phyloP scores from a whole-genome alignment of 2,888 invertebrate species.

The Invenusta paracnida region DNA sequence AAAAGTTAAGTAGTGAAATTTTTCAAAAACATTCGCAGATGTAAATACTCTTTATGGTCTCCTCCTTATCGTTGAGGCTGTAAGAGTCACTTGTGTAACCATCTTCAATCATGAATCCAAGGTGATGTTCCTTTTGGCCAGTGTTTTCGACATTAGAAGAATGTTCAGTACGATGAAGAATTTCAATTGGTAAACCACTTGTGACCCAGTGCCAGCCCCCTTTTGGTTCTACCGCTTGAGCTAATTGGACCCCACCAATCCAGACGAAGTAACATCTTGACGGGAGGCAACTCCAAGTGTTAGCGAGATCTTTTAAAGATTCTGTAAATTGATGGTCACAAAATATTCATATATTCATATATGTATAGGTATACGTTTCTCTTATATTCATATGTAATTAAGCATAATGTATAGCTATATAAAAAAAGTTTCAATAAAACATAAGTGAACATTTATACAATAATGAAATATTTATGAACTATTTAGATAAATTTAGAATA shows the following conservation, averaged over 20 bases:
- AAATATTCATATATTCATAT: no score
- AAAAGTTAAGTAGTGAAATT: no score
- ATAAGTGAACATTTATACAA: no score
- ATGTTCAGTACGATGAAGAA: background rate
- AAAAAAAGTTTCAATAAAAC: no score
- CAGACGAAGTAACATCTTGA: background rate
- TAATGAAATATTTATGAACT: no score
- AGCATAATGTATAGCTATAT: no score
- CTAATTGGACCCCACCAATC: background rate
- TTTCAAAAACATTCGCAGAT: background rate
- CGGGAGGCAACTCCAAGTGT: background rate
- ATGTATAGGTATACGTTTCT: no score
- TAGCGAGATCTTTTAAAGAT: background rate
- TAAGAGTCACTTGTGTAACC: background rate
- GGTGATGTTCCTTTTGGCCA: background rate
- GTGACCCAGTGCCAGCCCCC: background rate
- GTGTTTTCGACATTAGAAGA: background rate
- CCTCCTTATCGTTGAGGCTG: background rate
- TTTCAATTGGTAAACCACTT: background rate
- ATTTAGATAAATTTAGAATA: no score
- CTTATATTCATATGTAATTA: no score
- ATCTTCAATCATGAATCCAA: background rate
- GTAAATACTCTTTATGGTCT: background rate
- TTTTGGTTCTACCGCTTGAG: background rate
- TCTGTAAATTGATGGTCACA: no score